Evolutionary conservation across 2,113 vertebrate species (phyloP).

Genomic region (Sinocyclocheilus maitianheensis): DNA sequence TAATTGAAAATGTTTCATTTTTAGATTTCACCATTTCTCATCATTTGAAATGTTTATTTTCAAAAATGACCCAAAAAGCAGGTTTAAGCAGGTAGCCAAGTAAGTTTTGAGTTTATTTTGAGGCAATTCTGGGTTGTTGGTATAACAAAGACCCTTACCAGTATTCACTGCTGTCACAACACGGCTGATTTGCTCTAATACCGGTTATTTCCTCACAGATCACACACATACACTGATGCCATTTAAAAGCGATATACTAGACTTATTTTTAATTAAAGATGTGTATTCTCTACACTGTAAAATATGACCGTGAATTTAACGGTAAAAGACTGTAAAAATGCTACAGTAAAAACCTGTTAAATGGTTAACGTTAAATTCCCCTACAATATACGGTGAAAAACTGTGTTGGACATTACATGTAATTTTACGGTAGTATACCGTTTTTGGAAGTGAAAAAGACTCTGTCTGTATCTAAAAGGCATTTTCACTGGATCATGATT

Average conservation of each 20-base stretch:
- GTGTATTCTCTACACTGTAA: too few species aligned
- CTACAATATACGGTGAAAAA: too few species aligned
- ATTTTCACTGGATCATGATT: background rate
- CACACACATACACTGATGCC: background rate
- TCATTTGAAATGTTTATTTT: background rate
- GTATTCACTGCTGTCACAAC: background rate
- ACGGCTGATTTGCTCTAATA: background rate
- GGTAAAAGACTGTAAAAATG: too few species aligned
- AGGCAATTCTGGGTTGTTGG: background rate
- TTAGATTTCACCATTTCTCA: background rate
- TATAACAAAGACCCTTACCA: too few species aligned
- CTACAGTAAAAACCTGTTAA: too few species aligned
- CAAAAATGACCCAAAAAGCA: background rate
- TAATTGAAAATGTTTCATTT: background rate
- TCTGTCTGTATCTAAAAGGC: background rate
- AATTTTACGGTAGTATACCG: too few species aligned
- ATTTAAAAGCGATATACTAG: too few species aligned
- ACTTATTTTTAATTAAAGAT: too few species aligned
- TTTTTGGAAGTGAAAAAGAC: too few species aligned
- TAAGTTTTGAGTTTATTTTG: background rate
- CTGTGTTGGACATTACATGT: too few species aligned
- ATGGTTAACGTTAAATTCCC: too few species aligned
- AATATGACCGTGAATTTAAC: too few species aligned
- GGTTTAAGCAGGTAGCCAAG: background rate
- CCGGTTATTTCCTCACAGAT: background rate